Base-by-base conservation (phyloP, 2,797 vertebrate genomes). In the Eupleurogrammus muticus region DNA sequence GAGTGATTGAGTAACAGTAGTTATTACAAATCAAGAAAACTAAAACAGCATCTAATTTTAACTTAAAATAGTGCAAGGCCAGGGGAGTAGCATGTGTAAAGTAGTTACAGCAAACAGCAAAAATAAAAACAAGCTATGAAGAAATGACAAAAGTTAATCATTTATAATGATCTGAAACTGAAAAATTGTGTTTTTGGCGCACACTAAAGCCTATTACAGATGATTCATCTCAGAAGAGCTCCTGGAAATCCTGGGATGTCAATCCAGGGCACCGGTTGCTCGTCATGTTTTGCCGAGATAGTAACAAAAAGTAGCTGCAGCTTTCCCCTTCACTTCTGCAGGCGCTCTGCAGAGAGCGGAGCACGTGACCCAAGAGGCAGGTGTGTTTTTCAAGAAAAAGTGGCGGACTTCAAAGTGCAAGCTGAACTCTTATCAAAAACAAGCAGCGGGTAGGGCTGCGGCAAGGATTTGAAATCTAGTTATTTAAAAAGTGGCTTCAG, bases 341-440 rank as follows among this genome's bases (percentile, higher is more conserved):
- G 51, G 57, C 3, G 11, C 68, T 5, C 23, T 5, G 23, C 17
- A 68, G 35, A 50, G 21, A 17, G 14, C 32, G 14, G 50, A 14
- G n/a, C 48, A 24, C 16, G 23, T 47, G 54, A 53, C 21, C 13
- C 2, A 5, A 47, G 54, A 73, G 23, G 35, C 58, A 69, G 65
- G 66, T 72, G 9, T 66, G 72, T 38, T 73, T 44, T 67, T 21
- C 14, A 10, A 36, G 52, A 50, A 66, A 66, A 57, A 59, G n/a
- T 32, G 4, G 66, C 66, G 50, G 52, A 35, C 42, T 71, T 70
- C 4, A 3, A 10, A 54, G 38, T n/a, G 53, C 50, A 61, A 62
- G 54, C 38, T 5, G 16, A 77, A 58, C 59, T 51, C n/a, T 44
- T 36, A 49, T 63, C 51, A 49, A 58, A 78, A 76, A 24, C 67